Evolutionary conservation across 2,888 invertebrate species (phyloP).

Genomic region (Pardosa pseudoannulata): DNA sequence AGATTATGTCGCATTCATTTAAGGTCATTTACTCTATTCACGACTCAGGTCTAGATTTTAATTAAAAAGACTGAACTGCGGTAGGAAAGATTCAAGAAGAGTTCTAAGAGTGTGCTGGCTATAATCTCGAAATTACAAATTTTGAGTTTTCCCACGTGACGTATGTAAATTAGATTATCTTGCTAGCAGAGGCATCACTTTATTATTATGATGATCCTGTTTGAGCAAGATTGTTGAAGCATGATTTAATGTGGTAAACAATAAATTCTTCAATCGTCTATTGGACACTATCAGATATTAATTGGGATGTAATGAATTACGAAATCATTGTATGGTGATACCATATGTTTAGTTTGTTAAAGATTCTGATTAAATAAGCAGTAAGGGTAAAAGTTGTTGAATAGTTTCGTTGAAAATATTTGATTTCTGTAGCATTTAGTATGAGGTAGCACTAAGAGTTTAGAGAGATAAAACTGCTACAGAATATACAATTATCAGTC

Average conservation of each 20-base stretch:
- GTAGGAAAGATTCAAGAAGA: constrained; percentile 16
- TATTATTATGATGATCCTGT: constrained; percentile 32
- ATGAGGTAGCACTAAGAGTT: too few species aligned
- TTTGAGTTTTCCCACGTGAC: constrained; percentile 36
- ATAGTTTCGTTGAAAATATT: too few species aligned
- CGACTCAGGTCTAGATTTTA: constrained; percentile 22
- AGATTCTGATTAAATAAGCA: too few species aligned
- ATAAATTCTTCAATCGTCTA: constrained; percentile 13
- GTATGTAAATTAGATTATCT: constrained; percentile 43
- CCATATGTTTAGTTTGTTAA: too few species aligned
- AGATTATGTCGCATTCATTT: not conserved
- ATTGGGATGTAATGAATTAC: not conserved
- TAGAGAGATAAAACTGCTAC: too few species aligned
- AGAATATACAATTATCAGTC: too few species aligned
- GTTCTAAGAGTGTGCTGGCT: constrained; percentile 12
- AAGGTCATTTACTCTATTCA: constrained; percentile 3
- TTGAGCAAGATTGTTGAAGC: constrained; percentile 16
- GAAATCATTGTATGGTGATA: constrained; percentile 10
- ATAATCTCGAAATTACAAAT: constrained; percentile 37
- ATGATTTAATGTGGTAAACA: constrained; percentile 48
- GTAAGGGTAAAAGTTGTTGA: too few species aligned
- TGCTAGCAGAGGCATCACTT: constrained; percentile 11
- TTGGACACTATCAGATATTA: constrained; percentile 13
- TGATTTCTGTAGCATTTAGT: too few species aligned
- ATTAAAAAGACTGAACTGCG: constrained; percentile 30